Evolutionary conservation across 2,888 invertebrate genomes (phyloP).

Genomic region (Agriopis leucophaearia): DNA sequence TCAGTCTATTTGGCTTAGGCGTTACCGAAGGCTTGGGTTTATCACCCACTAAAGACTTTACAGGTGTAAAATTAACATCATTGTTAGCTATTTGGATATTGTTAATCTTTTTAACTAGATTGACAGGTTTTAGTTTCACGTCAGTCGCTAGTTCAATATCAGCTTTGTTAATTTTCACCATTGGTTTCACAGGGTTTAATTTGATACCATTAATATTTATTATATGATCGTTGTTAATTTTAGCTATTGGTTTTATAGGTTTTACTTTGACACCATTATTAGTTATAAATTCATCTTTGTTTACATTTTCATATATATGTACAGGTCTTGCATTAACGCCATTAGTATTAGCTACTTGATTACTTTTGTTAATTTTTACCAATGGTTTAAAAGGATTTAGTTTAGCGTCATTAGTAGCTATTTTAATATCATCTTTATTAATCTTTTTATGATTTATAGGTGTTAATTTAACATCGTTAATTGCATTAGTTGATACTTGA

Average conservation of each 20-base stretch:
- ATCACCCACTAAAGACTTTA: not conserved
- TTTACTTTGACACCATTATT: not conserved
- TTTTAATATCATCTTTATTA: slow-evolving; percentile 1
- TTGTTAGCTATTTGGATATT: not conserved
- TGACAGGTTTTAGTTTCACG: slow-evolving; percentile 9
- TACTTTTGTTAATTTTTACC: slow-evolving; percentile 2
- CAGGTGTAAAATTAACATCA: not conserved
- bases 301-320: slow-evolving; percentile 1
- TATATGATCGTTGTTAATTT: slow-evolving; percentile 1
- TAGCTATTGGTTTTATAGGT: not conserved
- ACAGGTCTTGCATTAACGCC: not conserved
- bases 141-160: not conserved
- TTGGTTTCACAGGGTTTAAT: slow-evolving; percentile 9
- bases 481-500: slow-evolving; percentile 1
- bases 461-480: not conserved
- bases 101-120: not conserved
- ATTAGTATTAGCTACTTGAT: not conserved
- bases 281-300: not conserved
- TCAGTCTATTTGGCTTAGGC: slow-evolving; percentile 8
- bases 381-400: not conserved
- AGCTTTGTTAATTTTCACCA: slow-evolving; percentile 5
- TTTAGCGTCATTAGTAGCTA: not conserved
- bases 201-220: not conserved
- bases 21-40: slow-evolving; percentile 10
- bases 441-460: not conserved